Conservation (phyloP, 1,140 invertebrate genomes). For the Cherax destructor region DNA sequence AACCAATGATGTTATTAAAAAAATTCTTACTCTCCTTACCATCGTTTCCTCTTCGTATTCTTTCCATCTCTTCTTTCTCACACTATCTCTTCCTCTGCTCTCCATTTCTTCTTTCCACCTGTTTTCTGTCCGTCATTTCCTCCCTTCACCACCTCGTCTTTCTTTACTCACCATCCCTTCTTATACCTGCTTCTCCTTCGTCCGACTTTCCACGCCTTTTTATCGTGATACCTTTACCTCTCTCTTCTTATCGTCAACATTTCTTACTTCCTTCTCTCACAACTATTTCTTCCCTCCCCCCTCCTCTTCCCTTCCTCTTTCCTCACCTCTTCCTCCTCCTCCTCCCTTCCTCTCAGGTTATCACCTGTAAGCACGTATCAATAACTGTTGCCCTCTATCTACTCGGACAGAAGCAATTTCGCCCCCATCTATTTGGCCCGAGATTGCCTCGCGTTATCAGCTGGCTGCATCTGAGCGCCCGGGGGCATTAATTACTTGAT, state of each 20-base stretch:
- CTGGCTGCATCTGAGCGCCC: constrained; percentile 35
- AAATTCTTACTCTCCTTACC: no score
- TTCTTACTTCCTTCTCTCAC: no score
- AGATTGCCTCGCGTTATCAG: constrained; percentile 47
- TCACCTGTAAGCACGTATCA: constrained; percentile 48
- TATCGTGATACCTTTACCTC: no score
- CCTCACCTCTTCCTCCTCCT: neutral
- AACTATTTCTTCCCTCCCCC: neutral
- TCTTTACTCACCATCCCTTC: no score
- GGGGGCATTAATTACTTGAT: constrained; percentile 57
- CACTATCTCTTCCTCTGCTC: neutral
- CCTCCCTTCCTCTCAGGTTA: neutral
- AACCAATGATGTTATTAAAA: no score
- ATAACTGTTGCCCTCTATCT: constrained; percentile 53
- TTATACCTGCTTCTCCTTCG: no score
- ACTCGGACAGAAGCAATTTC: constrained; percentile 53
- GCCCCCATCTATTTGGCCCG: constrained; percentile 47
- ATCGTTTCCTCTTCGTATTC: neutral
- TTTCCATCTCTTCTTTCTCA: neutral
- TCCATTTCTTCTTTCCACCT: neutral
- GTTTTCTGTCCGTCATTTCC: neutral
- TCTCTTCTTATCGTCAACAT: no score
- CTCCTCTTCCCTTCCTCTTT: neutral
- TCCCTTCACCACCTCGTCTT: neutral
- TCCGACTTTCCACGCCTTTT: no score